Percentiles rank a stretch among this genome's conserved stretches.
phyloP scores from a whole-genome alignment of 2,888 invertebrate genomes.

The Pelosia muscerda region DNA sequence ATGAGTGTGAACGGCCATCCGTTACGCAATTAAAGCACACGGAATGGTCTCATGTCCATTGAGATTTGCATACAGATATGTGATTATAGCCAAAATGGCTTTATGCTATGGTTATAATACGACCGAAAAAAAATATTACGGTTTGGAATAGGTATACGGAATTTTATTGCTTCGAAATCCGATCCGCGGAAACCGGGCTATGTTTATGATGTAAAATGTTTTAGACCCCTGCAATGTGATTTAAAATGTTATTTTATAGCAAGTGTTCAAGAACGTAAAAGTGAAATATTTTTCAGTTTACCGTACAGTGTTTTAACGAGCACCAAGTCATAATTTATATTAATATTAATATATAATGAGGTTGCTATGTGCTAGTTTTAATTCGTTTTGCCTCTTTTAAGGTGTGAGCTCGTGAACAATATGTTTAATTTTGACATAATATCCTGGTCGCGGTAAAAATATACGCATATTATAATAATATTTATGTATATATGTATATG shows the following conservation, averaged over 20 bases:
- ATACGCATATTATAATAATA: too few species aligned
- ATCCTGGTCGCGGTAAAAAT: too few species aligned
- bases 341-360: constrained; percentile 8
- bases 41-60: constrained; percentile 70
- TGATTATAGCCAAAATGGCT: constrained; percentile 72
- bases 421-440: too few species aligned
- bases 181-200: constrained; percentile 9
- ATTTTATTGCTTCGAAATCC: constrained; percentile 45
- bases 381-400: not conserved
- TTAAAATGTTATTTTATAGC: constrained; percentile 19
- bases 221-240: constrained; percentile 12
- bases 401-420: too few species aligned
- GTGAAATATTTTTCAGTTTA: constrained; percentile 13
- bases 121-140: constrained; percentile 42
- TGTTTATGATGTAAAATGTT: constrained; percentile 18
- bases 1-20: constrained; percentile 70
- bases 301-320: constrained; percentile 8
- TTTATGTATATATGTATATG: too few species aligned
- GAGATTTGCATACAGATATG: constrained; percentile 82
- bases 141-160: constrained; percentile 31
- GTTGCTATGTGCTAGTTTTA: not conserved
- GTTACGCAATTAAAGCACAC: constrained; percentile 76
- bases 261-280: constrained; percentile 16
- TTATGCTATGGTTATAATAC: constrained; percentile 55
- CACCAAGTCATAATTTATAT: constrained; percentile 1